phyloP scores from a whole-genome alignment of 92 coral and sea anemone species.

The Epizoanthus illoricatus region DNA sequence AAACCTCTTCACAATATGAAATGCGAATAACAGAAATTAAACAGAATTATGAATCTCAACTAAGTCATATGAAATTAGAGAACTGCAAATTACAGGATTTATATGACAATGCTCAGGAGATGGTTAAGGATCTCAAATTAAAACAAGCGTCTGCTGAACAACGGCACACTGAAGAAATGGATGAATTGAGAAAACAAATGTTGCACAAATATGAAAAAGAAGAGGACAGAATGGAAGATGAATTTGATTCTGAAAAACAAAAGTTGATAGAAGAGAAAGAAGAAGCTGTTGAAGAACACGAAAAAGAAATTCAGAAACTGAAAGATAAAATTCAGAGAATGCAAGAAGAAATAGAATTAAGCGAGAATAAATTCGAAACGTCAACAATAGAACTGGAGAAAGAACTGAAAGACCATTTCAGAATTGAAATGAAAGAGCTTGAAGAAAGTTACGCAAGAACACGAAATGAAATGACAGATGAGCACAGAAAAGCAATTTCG shows the following conservation, averaged over 20 bases:
- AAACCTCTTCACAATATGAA: not conserved
- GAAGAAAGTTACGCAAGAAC: not conserved
- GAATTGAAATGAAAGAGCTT: conserved; percentile 4
- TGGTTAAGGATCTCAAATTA: not conserved
- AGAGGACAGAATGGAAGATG: not conserved
- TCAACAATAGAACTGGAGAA: not conserved
- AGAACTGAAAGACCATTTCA: not conserved
- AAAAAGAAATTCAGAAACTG: not conserved
- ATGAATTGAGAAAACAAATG: not conserved
- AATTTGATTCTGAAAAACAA: not conserved
- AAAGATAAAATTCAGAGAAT: conserved; percentile 17
- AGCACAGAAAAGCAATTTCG: conserved; percentile 8
- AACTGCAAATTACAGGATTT: not conserved
- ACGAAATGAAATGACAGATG: not conserved
- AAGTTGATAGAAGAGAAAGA: not conserved
- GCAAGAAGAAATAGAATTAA: not conserved
- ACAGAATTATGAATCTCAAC: not conserved
- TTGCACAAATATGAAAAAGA: not conserved
- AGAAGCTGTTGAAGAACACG: not conserved
- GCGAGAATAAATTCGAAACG: not conserved
- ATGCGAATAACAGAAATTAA: not conserved
- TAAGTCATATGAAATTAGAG: not conserved
- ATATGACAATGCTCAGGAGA: not conserved
- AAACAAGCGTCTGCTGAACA: not conserved
- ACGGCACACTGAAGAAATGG: conserved; percentile 1